These are phyloP conservation scores for Pelosia muscerda DNA, from an alignment of 2,888 invertebrate species.

Conservation along the genomic window DNA sequence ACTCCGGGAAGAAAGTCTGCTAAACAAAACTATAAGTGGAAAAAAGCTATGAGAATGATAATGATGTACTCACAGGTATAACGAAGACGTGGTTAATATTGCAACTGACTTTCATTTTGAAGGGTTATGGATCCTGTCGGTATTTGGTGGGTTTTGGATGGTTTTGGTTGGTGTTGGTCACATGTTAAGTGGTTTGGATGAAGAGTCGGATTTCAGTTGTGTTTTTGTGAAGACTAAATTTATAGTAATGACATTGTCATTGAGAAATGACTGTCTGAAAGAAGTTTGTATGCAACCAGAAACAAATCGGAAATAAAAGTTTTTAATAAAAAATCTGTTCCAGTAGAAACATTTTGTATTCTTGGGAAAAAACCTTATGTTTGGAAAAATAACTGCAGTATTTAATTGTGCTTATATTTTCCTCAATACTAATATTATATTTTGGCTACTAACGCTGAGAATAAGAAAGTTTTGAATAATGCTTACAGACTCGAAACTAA, in stretches of 20 bases:
- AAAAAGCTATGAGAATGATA: neutral
- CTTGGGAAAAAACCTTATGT: no score
- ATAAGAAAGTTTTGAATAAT: no score
- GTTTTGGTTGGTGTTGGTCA: neutral
- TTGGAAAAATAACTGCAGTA: no score
- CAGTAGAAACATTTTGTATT: no score
- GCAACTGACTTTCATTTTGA: neutral
- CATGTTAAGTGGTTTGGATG: neutral
- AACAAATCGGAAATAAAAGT: neutral
- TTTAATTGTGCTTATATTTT: no score
- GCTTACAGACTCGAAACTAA: neutral
- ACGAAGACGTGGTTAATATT: neutral
- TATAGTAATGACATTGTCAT: neutral
- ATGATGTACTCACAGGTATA: neutral
- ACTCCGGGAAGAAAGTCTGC: no score
- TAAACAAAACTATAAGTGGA: no score
- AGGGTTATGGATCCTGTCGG: neutral
- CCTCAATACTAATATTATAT: no score
- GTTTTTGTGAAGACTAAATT: neutral
- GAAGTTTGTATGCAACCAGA: slow-evolving; percentile 1
- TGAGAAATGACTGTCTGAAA: neutral
- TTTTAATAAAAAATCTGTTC: neutral
- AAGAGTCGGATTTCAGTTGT: neutral
- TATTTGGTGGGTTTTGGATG: neutral
- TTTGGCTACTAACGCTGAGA: no score